Base-by-base conservation (phyloP, 2,888 invertebrate genomes). In the Lepidocyrtoides sp. region DNA sequence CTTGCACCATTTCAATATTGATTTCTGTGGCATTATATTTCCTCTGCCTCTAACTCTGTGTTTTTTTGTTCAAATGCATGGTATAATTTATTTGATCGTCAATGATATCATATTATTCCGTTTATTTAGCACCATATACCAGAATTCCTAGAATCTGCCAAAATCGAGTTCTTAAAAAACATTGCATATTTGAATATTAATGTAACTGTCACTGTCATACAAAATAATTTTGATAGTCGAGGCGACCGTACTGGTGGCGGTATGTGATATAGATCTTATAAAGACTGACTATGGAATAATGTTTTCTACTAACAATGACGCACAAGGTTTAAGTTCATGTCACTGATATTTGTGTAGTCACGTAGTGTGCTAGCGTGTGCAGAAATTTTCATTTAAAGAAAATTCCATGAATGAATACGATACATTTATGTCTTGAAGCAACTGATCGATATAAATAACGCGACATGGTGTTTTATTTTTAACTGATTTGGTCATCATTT, bases 141-240 rank as follows among this genome's bases (percentile, higher is more conserved):
- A 29, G 36, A 66, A 36, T 72, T 72, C 72, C 72, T 72, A 72
- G 72, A 72, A 20, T 17, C 44, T 41, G 23, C 17, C 23, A 44
- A 20, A 44, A 72, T 69, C 36, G n/a, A 36, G 66, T 5, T 29
- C 3, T 0, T 72, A 20, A 72, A 0, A 5, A n/a, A 10, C 20
- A 20, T 72, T 72, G 44, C 72, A 72, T 72, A 1, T 36, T 36
- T 69, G 66, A 32, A 69, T 69, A 69, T 69, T 69, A 36, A 69
- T 69, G 36, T 29, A 17, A 36, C n/a, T 36, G 36, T 69, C 32
- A 69, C 36, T 69, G 66, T 36, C 4, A 63, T 29, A 17, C 4
- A 23, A 23, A 57, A 20, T 57, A 17, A 57, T 20, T 57, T 17
- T 2, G 14, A 51, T 51, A 2, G 7, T 17, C n/a, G n/a, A n/a